phyloP scores from a whole-genome alignment of 2,113 vertebrate genomes.

The Archocentrus centrarchus region DNA sequence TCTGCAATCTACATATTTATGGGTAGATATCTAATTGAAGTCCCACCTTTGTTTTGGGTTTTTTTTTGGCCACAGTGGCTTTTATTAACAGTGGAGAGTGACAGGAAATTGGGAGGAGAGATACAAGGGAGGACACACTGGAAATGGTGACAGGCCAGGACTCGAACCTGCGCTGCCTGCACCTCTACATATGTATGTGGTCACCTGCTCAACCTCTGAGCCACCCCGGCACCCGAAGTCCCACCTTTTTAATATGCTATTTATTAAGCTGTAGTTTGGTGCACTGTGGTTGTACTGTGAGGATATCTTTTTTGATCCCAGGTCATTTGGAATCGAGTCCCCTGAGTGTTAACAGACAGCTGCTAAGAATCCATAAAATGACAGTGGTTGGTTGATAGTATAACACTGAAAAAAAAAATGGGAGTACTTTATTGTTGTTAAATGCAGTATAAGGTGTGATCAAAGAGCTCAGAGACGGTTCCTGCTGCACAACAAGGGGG shows the following conservation, averaged over 20 bases:
- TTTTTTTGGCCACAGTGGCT: no score
- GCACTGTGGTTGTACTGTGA: slow-evolving; percentile 17
- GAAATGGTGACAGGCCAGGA: no score
- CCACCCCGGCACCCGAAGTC: background rate
- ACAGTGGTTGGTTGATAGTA: background rate
- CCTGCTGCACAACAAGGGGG: background rate
- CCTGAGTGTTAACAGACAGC: slow-evolving; percentile 48
- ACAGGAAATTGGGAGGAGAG: no score
- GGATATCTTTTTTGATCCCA: slow-evolving; percentile 36
- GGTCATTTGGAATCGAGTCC: slow-evolving; percentile 51
- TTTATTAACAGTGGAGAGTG: no score
- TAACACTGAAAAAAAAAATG: background rate
- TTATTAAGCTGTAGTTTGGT: background rate
- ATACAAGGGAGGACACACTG: no score
- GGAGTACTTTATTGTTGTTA: background rate
- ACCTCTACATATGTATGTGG: no score
- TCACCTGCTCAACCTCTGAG: no score
- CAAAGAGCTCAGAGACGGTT: background rate
- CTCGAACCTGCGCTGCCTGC: no score
- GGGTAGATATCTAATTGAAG: background rate
- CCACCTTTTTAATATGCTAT: background rate
- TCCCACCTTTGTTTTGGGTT: background rate
- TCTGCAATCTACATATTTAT: background rate
- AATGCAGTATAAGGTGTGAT: background rate
- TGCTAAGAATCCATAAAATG: slow-evolving; percentile 1